phyloP scores from a whole-genome alignment of 1,140 invertebrate species.

The Stegodyphus mimosarum region DNA sequence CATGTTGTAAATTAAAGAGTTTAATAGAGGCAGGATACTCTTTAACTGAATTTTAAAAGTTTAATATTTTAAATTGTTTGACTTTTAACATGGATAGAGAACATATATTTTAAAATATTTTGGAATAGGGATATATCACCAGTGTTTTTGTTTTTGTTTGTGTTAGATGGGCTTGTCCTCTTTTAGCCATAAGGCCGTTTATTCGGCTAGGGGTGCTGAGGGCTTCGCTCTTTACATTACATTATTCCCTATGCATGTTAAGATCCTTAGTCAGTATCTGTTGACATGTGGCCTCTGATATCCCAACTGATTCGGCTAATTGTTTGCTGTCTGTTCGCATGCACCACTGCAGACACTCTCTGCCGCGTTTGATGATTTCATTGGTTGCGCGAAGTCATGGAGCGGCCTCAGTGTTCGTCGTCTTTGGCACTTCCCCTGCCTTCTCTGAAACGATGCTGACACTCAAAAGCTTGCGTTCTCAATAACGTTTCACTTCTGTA shows the following conservation, averaged over 20 bases:
- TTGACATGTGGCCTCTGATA: neutral
- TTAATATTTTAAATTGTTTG: no score
- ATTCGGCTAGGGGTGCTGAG: no score
- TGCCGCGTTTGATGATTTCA: neutral
- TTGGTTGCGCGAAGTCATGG: neutral
- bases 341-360: neutral
- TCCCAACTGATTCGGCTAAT: neutral
- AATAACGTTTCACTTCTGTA: neutral
- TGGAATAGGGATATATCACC: no score
- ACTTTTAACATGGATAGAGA: no score
- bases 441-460: neutral
- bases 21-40: no score
- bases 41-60: no score
- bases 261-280: neutral
- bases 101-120: no score
- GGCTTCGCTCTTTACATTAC: no score
- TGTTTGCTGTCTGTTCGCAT: neutral
- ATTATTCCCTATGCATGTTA: neutral
- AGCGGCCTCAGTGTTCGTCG: neutral
- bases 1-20: no score
- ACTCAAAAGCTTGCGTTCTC: conserved; percentile 10
- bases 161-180: no score
- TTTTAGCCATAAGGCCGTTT: no score
- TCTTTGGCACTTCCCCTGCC: neutral
- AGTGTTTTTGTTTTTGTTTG: no score